phyloP scores from a whole-genome alignment of 2,888 invertebrate species.

The Eupithecia tripunctaria region DNA sequence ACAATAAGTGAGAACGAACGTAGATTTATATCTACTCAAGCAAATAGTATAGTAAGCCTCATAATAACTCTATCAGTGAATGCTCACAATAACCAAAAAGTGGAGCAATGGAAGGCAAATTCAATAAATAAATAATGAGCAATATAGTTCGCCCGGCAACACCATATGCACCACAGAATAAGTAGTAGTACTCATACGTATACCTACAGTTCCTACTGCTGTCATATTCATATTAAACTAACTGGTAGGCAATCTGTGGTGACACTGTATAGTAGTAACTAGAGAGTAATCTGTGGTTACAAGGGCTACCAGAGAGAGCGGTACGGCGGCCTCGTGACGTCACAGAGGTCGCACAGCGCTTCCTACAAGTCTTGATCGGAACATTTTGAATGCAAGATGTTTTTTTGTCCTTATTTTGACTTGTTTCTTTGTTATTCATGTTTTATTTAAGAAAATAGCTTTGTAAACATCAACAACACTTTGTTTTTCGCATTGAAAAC shows the following conservation, averaged over 20 bases:
- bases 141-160: conserved; percentile 53
- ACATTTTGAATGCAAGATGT: conserved; percentile 25
- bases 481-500: neutral
- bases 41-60: neutral
- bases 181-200: neutral
- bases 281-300: conserved; percentile 11
- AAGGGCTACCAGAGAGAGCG: conserved; percentile 62
- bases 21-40: neutral
- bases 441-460: neutral
- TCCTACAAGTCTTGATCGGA: conserved; percentile 60
- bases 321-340: conserved; percentile 70
- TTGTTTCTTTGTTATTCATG: neutral
- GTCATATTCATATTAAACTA: conserved; percentile 8
- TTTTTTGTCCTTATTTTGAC: conserved; percentile 24
- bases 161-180: conserved; percentile 28
- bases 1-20: neutral
- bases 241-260: conserved; percentile 21
- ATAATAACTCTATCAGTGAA: conserved; percentile 44
- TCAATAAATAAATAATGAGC: conserved; percentile 62
- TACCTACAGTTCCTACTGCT: neutral
- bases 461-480: neutral
- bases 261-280: neutral
- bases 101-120: conserved; percentile 53
- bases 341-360: conserved; percentile 70
- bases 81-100: conserved; percentile 52